Conservation (phyloP, 2,888 invertebrate species). For the Margaritifera margaritifera region DNA sequence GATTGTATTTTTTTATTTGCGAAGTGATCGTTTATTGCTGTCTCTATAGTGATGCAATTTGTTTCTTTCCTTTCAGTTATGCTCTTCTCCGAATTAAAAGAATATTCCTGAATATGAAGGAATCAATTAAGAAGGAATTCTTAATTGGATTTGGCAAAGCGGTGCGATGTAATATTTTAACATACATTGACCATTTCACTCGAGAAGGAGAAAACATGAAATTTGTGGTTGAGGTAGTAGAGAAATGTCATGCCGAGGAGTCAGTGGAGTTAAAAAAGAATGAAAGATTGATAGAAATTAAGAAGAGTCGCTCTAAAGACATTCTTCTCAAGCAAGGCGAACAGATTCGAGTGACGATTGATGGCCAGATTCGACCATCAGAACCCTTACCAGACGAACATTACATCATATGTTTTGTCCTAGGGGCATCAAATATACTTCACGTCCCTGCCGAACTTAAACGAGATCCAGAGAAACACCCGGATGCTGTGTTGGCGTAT, state of each 20-base stretch:
- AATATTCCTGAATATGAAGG: conserved; percentile 50
- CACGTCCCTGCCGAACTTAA: conserved; percentile 43
- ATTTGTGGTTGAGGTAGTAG: conserved; percentile 39
- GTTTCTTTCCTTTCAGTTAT: conserved; percentile 24
- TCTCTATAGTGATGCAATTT: not conserved
- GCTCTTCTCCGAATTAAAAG: conserved; percentile 37
- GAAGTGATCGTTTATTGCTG: too few species aligned
- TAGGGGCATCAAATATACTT: conserved; percentile 36
- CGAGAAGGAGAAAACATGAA: conserved; percentile 35
- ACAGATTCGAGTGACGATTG: conserved; percentile 28
- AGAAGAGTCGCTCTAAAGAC: conserved; percentile 45
- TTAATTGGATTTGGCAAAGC: conserved; percentile 40
- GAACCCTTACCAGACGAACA: conserved; percentile 29
- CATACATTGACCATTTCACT: conserved; percentile 41
- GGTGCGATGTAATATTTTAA: conserved; percentile 39
- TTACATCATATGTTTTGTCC: conserved; percentile 32
- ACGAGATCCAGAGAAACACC: conserved; percentile 43
- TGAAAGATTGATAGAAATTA: conserved; percentile 37
- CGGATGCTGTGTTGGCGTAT: conserved; percentile 42
- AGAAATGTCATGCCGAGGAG: conserved; percentile 30
- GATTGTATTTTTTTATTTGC: too few species aligned
- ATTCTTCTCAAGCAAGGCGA: conserved; percentile 35
- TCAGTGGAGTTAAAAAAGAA: conserved; percentile 30
- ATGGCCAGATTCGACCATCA: conserved; percentile 40
- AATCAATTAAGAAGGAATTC: conserved; percentile 46